Percentiles rank a stretch among this genome's conserved stretches.
Evolutionary conservation across 2,113 vertebrate genomes (phyloP).

Genomic region (Danionella cerebrum): DNA sequence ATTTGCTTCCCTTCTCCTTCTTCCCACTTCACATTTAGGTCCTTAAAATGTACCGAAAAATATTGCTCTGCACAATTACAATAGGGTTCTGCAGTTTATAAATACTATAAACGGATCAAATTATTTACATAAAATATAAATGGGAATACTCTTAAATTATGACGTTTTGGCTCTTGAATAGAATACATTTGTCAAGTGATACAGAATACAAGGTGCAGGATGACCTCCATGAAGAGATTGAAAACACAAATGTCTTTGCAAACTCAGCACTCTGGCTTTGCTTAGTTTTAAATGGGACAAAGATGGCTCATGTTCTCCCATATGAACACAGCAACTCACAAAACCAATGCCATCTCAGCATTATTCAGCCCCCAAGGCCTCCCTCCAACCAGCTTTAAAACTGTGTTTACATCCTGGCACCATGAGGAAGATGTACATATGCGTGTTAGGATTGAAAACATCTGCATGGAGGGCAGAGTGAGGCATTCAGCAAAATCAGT

Average conservation of each 20-base stretch:
- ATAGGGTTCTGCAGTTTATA: no score
- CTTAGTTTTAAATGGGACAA: not conserved
- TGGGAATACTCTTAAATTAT: no score
- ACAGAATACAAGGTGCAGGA: no score
- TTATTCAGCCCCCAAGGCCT: not conserved
- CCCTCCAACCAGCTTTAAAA: not conserved
- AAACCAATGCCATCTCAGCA: not conserved
- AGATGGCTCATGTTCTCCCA: not conserved
- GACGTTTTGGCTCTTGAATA: no score
- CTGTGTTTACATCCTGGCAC: not conserved
- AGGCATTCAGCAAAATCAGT: not conserved
- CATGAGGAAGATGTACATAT: not conserved
- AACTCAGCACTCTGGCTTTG: not conserved
- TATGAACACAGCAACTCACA: not conserved
- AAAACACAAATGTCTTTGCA: not conserved
- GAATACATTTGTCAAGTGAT: no score
- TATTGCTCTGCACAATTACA: no score
- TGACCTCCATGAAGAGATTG: no score
- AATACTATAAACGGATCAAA: no score
- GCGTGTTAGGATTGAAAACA: constrained; percentile 6
- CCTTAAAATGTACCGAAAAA: no score
- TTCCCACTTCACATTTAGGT: no score
- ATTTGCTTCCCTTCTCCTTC: no score
- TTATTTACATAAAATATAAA: no score
- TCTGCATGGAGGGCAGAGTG: not conserved